phyloP scores from a whole-genome alignment of 1,140 invertebrate species.

The Heliconius melpomene region DNA sequence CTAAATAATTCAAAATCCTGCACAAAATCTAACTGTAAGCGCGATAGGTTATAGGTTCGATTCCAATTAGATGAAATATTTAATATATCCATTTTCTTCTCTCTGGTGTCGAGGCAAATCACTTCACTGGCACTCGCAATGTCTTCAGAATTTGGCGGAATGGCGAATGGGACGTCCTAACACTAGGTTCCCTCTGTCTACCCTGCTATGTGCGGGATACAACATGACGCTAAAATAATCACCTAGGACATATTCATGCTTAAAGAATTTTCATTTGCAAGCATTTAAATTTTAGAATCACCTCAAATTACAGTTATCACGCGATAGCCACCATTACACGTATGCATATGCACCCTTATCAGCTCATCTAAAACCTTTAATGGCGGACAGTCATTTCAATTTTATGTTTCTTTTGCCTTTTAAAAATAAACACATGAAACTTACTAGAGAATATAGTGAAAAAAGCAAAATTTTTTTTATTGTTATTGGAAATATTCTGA shows the following conservation, averaged over 20 bases:
- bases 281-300: slow-evolving; percentile 13
- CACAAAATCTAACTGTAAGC: too few relatives aligned
- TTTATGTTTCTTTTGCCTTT: slow-evolving; percentile 17
- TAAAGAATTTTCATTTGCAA: slow-evolving; percentile 5
- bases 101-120: accelerated
- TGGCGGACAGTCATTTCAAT: slow-evolving; percentile 25
- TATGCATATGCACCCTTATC: slow-evolving; percentile 28
- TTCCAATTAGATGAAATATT: too few relatives aligned
- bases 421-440: not conserved
- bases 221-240: not conserved
- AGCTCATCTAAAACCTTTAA: slow-evolving; percentile 31
- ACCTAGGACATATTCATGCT: not conserved
- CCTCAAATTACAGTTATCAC: slow-evolving; percentile 25
- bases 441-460: not conserved
- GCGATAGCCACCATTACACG: slow-evolving; percentile 21
- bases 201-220: too few relatives aligned
- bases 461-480: not conserved
- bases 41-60: too few relatives aligned
- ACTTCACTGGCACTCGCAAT: too few relatives aligned
- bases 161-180: too few relatives aligned
- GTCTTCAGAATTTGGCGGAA: too few relatives aligned
- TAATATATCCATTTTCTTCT: too few relatives aligned
- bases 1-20: too few relatives aligned
- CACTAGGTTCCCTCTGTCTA: too few relatives aligned
- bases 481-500: too few relatives aligned